phyloP scores from a whole-genome alignment of 2,797 vertebrate species.

The Trachops cirrhosus region DNA sequence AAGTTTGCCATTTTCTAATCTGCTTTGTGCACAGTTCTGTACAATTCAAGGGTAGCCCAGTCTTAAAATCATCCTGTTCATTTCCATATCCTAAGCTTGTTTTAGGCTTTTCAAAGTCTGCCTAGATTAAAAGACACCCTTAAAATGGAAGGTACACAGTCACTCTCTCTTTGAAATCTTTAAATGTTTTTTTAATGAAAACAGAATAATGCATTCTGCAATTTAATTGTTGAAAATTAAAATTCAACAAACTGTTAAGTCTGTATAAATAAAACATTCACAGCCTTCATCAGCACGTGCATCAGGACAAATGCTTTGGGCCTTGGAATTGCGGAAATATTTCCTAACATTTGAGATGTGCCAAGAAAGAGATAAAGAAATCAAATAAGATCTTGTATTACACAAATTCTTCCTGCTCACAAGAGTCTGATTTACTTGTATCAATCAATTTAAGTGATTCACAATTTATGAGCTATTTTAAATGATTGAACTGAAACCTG shows the following conservation, averaged over 20 bases:
- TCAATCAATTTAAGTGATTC: constrained; percentile 53
- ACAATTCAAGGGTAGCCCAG: background rate
- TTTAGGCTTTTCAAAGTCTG: constrained; percentile 15
- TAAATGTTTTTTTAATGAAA: constrained; percentile 56
- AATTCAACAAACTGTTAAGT: constrained; percentile 45
- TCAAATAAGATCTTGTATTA: constrained; percentile 48
- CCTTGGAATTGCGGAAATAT: constrained; percentile 22
- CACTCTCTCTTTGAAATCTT: constrained; percentile 51
- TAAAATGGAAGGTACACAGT: background rate
- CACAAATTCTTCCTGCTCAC: constrained; percentile 21
- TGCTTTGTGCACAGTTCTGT: background rate
- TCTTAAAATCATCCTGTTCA: background rate
- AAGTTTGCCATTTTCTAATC: background rate
- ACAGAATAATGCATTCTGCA: constrained; percentile 48
- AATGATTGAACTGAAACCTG: constrained; percentile 50
- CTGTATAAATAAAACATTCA: constrained; percentile 28
- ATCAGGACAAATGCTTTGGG: background rate
- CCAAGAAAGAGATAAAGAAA: constrained; percentile 58
- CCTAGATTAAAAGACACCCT: constrained; percentile 5
- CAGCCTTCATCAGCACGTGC: background rate
- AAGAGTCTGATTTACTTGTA: constrained; percentile 54
- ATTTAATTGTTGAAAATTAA: constrained; percentile 61
- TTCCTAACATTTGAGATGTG: constrained; percentile 49
- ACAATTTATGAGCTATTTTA: constrained; percentile 58
- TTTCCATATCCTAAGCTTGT: background rate